Conservation (phyloP, 2,888 invertebrate genomes). For the Hemicrepidius hirtus region DNA sequence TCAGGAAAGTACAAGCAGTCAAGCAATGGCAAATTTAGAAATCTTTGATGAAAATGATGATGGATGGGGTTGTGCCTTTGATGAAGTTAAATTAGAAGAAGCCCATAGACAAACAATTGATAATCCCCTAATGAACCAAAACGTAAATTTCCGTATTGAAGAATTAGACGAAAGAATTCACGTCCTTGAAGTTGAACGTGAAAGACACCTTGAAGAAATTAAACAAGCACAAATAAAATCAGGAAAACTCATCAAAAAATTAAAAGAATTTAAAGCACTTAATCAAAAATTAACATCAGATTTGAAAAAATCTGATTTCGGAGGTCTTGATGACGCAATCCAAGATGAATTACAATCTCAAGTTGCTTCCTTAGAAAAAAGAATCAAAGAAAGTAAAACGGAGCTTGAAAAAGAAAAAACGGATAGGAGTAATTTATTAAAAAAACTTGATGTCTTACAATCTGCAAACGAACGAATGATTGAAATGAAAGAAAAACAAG, state of each 20-base stretch:
- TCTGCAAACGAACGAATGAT: constrained; percentile 85
- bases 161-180: constrained; percentile 77
- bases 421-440: constrained; percentile 82
- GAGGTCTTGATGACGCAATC: constrained; percentile 82
- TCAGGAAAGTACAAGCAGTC: constrained; percentile 1
- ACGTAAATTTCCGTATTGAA: constrained; percentile 70
- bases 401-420: constrained; percentile 77
- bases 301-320: constrained; percentile 61
- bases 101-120: constrained; percentile 68
- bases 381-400: constrained; percentile 75
- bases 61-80: constrained; percentile 78
- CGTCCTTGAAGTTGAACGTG: constrained; percentile 76
- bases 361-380: constrained; percentile 79
- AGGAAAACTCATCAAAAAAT: constrained; percentile 86
- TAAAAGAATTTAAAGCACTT: constrained; percentile 86
- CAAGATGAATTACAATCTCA: constrained; percentile 87
- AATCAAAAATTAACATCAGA: constrained; percentile 78
- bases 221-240: constrained; percentile 81
- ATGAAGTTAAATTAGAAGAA: constrained; percentile 74
- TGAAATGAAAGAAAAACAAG: constrained; percentile 88
- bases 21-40: constrained; percentile 45
- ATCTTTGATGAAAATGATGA: constrained; percentile 74
- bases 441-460: constrained; percentile 83
- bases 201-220: constrained; percentile 77
- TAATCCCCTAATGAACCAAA: constrained; percentile 55